These are phyloP conservation scores for Tetraneura akinire DNA, from an alignment of 1,140 invertebrate genomes.

Conservation along the genomic window DNA sequence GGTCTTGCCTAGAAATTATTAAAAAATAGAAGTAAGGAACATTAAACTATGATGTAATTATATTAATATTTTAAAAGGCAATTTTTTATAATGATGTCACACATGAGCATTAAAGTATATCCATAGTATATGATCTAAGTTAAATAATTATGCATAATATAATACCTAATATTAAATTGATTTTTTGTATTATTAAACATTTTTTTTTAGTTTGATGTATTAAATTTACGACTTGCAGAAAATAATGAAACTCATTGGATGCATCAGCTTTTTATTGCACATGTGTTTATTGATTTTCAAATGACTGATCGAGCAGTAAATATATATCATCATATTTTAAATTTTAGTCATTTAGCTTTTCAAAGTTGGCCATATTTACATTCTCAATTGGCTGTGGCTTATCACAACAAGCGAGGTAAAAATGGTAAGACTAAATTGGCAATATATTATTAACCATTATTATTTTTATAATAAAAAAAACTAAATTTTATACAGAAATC, in stretches of 20 bases:
- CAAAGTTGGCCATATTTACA: constrained; percentile 85
- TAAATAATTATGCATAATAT: not conserved
- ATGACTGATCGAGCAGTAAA: constrained; percentile 85
- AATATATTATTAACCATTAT: not conserved
- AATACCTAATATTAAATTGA: not conserved
- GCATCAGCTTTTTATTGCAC: constrained; percentile 87
- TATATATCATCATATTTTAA: constrained; percentile 71
- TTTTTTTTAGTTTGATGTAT: constrained; percentile 57
- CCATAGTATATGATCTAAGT: too few relatives aligned
- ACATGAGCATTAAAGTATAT: too few relatives aligned
- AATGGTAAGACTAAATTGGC: constrained; percentile 12
- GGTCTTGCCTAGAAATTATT: too few relatives aligned
- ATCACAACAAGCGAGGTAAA: constrained; percentile 87
- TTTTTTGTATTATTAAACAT: not conserved
- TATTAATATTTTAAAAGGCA: too few relatives aligned
- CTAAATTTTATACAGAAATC: constrained; percentile 69
- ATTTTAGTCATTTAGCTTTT: constrained; percentile 69
- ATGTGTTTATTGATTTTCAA: constrained; percentile 88
- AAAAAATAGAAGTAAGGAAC: too few relatives aligned
- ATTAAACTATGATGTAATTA: too few relatives aligned
- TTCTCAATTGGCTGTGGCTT: constrained; percentile 89
- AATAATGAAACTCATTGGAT: constrained; percentile 93
- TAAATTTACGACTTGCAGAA: constrained; percentile 64
- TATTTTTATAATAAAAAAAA: not conserved
- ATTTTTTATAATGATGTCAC: too few relatives aligned